Percentiles rank a stretch among this genome's conserved stretches.
Evolutionary conservation across 2,113 vertebrate species (phyloP).

Genomic region (Eurystomus gularis): DNA sequence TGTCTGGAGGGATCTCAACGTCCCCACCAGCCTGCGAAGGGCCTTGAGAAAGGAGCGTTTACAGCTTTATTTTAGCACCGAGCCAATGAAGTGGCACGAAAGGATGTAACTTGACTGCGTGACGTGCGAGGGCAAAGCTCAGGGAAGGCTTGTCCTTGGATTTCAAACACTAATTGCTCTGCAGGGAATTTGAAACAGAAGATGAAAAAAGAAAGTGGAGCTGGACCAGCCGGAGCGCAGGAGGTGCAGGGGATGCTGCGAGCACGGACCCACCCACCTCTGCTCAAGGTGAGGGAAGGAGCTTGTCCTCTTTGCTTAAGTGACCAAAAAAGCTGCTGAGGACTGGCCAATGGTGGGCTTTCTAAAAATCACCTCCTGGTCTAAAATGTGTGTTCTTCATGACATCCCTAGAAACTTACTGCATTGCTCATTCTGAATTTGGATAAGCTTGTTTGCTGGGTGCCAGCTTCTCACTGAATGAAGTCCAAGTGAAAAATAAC

Average conservation of each 20-base stretch:
- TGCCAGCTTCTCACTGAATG: not conserved
- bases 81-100: not conserved
- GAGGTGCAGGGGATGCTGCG: not conserved
- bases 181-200: not conserved
- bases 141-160: not conserved
- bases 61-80: not conserved
- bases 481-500: not conserved
- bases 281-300: not conserved
- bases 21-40: not conserved
- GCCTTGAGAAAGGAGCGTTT: not conserved
- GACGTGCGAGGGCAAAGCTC: not conserved
- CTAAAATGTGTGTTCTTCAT: not conserved
- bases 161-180: not conserved
- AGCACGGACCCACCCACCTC: not conserved
- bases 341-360: not conserved
- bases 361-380: not conserved
- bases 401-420: not conserved
- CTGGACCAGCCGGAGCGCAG: not conserved
- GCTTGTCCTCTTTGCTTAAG: not conserved
- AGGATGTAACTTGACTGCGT: not conserved
- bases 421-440: not conserved
- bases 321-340: not conserved
- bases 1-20: not conserved
- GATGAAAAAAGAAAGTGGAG: rapidly evolving
- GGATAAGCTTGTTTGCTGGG: not conserved